Base-by-base conservation (phyloP, 2,113 vertebrate genomes). In the Vimba vimba region DNA sequence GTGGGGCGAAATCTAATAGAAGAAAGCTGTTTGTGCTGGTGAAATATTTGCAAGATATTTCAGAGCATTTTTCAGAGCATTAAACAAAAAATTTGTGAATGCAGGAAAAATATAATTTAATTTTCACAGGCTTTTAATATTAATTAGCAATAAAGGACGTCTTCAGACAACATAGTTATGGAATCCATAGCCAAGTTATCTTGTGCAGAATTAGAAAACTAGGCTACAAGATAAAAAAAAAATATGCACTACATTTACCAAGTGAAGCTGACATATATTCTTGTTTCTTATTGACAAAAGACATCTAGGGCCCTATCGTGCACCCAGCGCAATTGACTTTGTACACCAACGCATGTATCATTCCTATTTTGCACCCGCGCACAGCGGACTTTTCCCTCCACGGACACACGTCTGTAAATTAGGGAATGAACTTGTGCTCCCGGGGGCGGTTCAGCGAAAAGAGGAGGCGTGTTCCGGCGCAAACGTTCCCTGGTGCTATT, bases 31-130 rank as follows among this genome's bases (percentile, higher is more conserved):
- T 3, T 66, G n/a, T 81, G 79, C 25, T 50, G 25, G 25, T 66
- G 79, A 81, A 82, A 68, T 21, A 68, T 69, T 69, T 69, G 79
- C 45, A 33, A 69, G 17, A 69, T 33, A 52, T 82, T 82, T 45
- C 60, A 30, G 25, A 68, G 43, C 60, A 82, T 66, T 52, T 68
- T 27, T 4, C n/a, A 68, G 9, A n/a, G 15, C 21, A 43, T 43
- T 43, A 43, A 43, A 43, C 39, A 19, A 69, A 21, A 30, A 36
- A 19, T 4, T 19, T 69, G 30, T 36, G 15, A 68, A 68, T 68
- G 64, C n/a, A 17, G 21, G 13, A 47, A 45, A 50, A 33, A 36
- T 6, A 27, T 47, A n/a, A 13, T 47, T 62, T 43, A 25, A 62
- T 79, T 79, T 7, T 9, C 43, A 25, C 3, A 5, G 7, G 21